These are phyloP conservation scores for Charaxes varanes DNA, from an alignment of 1,140 invertebrate species.

Conservation along the genomic window DNA sequence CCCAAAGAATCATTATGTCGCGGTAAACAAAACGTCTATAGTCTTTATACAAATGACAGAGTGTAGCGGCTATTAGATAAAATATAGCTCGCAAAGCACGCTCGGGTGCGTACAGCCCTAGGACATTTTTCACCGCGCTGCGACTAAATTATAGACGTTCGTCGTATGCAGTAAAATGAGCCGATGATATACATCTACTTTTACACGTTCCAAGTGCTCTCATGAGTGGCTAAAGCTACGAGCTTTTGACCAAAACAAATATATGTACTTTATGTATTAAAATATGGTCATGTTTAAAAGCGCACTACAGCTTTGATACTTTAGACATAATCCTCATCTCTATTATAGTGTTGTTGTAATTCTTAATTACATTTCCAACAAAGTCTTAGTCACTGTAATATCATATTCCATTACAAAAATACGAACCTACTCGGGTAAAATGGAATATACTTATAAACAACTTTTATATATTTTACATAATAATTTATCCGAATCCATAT, in stretches of 20 bases:
- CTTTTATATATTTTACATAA: too few species aligned
- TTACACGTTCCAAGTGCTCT: conserved; percentile 37
- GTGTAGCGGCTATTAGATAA: conserved; percentile 14
- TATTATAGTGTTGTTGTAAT: too few species aligned
- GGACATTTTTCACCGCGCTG: conserved; percentile 49
- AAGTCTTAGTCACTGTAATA: too few species aligned
- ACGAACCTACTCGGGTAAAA: too few species aligned
- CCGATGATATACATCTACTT: conserved; percentile 45
- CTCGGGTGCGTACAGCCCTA: conserved; percentile 20
- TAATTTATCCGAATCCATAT: too few species aligned
- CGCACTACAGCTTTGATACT: too few species aligned
- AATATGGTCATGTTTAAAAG: too few species aligned
- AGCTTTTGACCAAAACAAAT: not conserved
- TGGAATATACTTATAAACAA: too few species aligned
- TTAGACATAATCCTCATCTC: too few species aligned
- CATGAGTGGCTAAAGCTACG: conserved; percentile 13
- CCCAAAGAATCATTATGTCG: too few species aligned
- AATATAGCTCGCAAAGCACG: conserved; percentile 13
- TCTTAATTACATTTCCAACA: too few species aligned
- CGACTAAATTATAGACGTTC: conserved; percentile 56
- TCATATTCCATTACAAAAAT: too few species aligned
- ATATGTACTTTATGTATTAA: not conserved
- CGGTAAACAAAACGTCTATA: conserved; percentile 5
- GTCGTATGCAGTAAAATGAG: conserved; percentile 46
- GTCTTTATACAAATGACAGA: conserved; percentile 11